phyloP scores from a whole-genome alignment of 2,113 vertebrate species.

The Thalassoma bifasciatum region DNA sequence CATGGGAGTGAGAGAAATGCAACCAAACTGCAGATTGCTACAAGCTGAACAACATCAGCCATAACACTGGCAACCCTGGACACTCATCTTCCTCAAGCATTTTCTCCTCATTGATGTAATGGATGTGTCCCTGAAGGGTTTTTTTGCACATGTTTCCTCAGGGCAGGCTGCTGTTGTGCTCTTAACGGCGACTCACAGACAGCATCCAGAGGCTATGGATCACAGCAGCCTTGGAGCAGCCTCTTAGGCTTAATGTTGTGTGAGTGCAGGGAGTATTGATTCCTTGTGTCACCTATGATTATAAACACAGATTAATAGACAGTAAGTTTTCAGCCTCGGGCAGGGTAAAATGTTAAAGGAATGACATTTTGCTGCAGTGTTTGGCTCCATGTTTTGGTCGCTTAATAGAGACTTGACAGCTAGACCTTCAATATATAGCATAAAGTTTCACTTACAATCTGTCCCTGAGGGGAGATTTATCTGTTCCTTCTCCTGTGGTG shows the following conservation, averaged over 20 bases:
- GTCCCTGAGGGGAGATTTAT: conserved; percentile 34
- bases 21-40: conserved; percentile 13
- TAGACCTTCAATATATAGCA: conserved; percentile 45
- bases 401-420: conserved; percentile 57
- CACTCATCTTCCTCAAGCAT: conserved; percentile 46
- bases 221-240: conserved; percentile 71
- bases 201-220: conserved; percentile 65
- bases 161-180: conserved; percentile 43
- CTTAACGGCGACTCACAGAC: conserved; percentile 36
- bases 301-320: conserved; percentile 77
- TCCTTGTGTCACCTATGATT: conserved; percentile 66
- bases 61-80: conserved; percentile 47
- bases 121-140: conserved; percentile 60
- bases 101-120: conserved; percentile 60
- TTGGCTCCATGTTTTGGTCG: conserved; percentile 38
- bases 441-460: conserved; percentile 30
- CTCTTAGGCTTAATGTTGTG: conserved; percentile 64
- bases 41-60: conserved; percentile 29
- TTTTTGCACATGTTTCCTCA: conserved; percentile 40
- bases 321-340: conserved; percentile 55
- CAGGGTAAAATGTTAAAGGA: conserved; percentile 41
- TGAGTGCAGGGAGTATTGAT: conserved; percentile 71
- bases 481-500: conserved; percentile 22
- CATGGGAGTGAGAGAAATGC: conserved; percentile 22
- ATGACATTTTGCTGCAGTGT: conserved; percentile 35